phyloP scores from a whole-genome alignment of 2,888 invertebrate species.

The Corythucha ciliata region DNA sequence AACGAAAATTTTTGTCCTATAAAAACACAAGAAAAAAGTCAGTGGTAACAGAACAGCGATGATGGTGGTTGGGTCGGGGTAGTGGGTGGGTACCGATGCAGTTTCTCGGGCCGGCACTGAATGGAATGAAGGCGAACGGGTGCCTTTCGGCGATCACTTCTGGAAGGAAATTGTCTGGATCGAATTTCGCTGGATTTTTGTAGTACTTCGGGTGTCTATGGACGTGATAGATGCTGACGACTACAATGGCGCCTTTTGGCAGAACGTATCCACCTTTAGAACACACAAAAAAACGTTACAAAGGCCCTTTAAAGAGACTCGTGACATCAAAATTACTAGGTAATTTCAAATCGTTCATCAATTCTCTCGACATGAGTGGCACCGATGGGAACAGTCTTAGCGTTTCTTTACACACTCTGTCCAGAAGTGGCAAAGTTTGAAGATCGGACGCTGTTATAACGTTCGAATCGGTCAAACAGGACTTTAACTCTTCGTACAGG shows the following conservation, averaged over 20 bases:
- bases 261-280: slow-evolving; percentile 43
- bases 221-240: slow-evolving; percentile 42
- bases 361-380: slow-evolving; percentile 44
- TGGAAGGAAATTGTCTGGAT: slow-evolving; percentile 49
- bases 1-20: neutral
- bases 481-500: slow-evolving; percentile 43
- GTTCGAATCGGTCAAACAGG: slow-evolving; percentile 42
- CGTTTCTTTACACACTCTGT: slow-evolving; percentile 50
- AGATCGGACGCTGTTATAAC: slow-evolving; percentile 45
- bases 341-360: neutral
- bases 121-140: slow-evolving; percentile 50
- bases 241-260: slow-evolving; percentile 45
- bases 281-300: too few relatives aligned
- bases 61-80: too few relatives aligned
- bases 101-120: slow-evolving; percentile 56
- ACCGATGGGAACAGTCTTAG: slow-evolving; percentile 50
- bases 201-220: slow-evolving; percentile 45
- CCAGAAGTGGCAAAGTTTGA: slow-evolving; percentile 47
- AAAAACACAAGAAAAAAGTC: neutral
- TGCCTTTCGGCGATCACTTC: slow-evolving; percentile 40
- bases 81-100: slow-evolving; percentile 54
- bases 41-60: neutral
- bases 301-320: neutral
- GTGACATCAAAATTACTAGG: too few relatives aligned
- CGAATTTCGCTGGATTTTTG: slow-evolving; percentile 39